Evolutionary conservation across 2,797 vertebrate genomes (phyloP), one percentile per base, ranked within the genome.

Genomic region (Scolopax rusticola): DNA sequence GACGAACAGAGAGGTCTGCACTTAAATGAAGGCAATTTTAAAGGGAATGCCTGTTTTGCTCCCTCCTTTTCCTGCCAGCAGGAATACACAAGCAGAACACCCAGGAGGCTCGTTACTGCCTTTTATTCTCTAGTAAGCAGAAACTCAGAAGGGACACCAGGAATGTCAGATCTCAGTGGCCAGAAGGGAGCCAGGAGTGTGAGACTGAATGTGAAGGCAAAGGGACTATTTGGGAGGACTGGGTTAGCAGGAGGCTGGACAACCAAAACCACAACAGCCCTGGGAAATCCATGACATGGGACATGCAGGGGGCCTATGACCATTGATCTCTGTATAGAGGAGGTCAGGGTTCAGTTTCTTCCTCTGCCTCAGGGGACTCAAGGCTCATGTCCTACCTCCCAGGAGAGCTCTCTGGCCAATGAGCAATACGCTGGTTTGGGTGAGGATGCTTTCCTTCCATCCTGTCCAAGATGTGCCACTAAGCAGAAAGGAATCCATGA

Each of bases 271-370:
- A 50, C 63, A 13, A 3, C 70, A 95, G 67, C 84, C 96, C 95
- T 96, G 95, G 93, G 96, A 96, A 96, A 93, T 60, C 86, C 48
- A 69, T 93, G 96, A 96, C 86, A 93, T 81, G 84, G 84, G 78
- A 84, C 56, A 38, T 5, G 81, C 45, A 68, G 71, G 70, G 84
- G 63, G 54, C 80, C 59, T 63, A n/a, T 5, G 43, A 64, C 81
- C 83, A 11, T 60, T 96, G 96, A 96, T 89, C 77, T 84, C 77
- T 90, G 70, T 13, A 64, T 6, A n/a, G 86, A 48, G 78, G 7
- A 75, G 94, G 93, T 95, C 96, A 95, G 64, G 81, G 88, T 89
- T 96, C 92, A 57, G 59, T 45, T 90, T 92, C 78, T 84, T 80
- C 81, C 81, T 50, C 70, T 89, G 81, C 78, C 94, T 83, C 93